A percentile compares a stretch with the other conserved stretches of the same genome.
These are phyloP conservation scores for Alosa alosa DNA, from an alignment of 2,113 vertebrate genomes.

Conservation along the genomic window DNA sequence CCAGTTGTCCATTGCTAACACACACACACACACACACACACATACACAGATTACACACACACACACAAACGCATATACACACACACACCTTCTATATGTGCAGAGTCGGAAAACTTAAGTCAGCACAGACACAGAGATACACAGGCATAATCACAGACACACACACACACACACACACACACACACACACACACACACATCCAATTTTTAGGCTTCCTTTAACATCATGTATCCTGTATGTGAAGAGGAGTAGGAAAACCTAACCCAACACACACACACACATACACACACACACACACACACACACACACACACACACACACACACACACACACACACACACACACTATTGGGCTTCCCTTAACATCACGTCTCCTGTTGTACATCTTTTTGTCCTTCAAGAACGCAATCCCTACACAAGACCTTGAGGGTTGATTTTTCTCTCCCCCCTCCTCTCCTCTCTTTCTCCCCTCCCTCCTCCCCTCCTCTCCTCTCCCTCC, in stretches of 20 bases:
- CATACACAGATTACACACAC: too few species aligned
- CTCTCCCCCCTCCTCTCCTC: too few species aligned
- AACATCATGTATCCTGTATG: too few species aligned
- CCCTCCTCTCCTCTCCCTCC: too few species aligned
- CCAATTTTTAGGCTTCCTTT: neutral
- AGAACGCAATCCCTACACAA: neutral
- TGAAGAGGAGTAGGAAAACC: conserved; percentile 25
- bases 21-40: too few species aligned
- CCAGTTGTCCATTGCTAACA: too few species aligned
- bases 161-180: conserved; percentile 26
- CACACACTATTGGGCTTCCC: neutral
- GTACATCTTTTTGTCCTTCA: neutral
- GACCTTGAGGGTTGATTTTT: neutral
- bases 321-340: neutral
- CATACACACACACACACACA: conserved; percentile 5
- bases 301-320: neutral
- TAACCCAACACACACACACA: neutral
- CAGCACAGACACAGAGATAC: neutral
- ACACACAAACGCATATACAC: conserved; percentile 28
- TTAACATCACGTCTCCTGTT: neutral
- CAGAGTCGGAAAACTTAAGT: too few species aligned
- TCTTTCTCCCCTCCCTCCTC: too few species aligned
- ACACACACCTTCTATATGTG: neutral
- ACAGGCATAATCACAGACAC: conserved; percentile 13
- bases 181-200: conserved; percentile 14